Evolutionary conservation across 1,140 invertebrate species (phyloP).

Genomic region (Scaptomyza graminum): DNA sequence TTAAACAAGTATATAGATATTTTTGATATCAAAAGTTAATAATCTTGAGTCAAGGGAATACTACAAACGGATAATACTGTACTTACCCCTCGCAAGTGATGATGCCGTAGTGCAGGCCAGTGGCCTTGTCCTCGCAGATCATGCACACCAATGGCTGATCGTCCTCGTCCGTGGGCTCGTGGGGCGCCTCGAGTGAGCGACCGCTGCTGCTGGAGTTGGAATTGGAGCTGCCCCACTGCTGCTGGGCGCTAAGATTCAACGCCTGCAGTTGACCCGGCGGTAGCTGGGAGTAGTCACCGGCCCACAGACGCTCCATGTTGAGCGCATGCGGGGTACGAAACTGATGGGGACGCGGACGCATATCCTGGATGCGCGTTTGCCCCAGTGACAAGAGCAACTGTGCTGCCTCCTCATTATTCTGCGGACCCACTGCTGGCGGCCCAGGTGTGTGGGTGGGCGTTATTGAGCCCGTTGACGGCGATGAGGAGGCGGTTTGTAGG

Average conservation of each 20-base stretch:
- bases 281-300: constrained; percentile 92
- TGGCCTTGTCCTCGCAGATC: constrained; percentile 98
- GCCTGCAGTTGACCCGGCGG: constrained; percentile 92
- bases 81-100: constrained; percentile 97
- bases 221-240: constrained; percentile 78
- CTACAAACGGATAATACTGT: too few species aligned
- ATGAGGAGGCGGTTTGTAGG: constrained; percentile 76
- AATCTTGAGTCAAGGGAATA: too few species aligned
- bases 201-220: constrained; percentile 77
- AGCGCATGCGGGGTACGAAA: constrained; percentile 85
- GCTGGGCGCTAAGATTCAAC: constrained; percentile 89
- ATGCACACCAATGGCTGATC: constrained; percentile 98
- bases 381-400: constrained; percentile 92
- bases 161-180: constrained; percentile 90
- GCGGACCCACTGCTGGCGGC: constrained; percentile 69
- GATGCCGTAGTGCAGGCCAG: constrained; percentile 98
- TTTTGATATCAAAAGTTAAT: too few species aligned
- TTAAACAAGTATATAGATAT: too few species aligned
- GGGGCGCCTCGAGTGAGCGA: constrained; percentile 85
- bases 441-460: constrained; percentile 81
- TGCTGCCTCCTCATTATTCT: constrained; percentile 91
- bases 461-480: constrained; percentile 72
- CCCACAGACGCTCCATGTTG: constrained; percentile 96
- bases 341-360: constrained; percentile 78
- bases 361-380: constrained; percentile 85